These are phyloP conservation scores for Cryptus armator DNA, from an alignment of 2,888 invertebrate species.

Conservation along the genomic window DNA sequence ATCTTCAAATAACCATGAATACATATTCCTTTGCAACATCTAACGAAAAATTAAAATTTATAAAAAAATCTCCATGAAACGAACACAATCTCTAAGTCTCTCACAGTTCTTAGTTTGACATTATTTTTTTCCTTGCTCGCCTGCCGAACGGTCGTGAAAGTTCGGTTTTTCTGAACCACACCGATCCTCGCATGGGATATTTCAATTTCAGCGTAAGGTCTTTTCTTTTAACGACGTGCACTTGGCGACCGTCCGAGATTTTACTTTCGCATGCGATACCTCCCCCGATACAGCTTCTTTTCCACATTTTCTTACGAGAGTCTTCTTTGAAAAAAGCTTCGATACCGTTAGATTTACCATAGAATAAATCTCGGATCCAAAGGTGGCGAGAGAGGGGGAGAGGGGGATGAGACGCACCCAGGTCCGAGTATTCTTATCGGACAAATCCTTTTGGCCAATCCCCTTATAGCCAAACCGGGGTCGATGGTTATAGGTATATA, in stretches of 20 bases:
- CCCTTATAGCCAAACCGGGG: constrained; percentile 41
- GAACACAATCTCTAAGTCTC: background rate
- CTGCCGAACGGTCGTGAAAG: background rate
- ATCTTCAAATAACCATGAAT: background rate
- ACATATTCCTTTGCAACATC: background rate
- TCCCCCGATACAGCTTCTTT: background rate
- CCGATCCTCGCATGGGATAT: constrained; percentile 4
- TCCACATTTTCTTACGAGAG: constrained; percentile 8
- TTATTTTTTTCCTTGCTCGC: background rate
- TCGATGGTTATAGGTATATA: constrained; percentile 27
- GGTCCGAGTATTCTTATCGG: constrained; percentile 62
- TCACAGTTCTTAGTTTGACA: background rate
- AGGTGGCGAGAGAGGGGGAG: constrained; percentile 1
- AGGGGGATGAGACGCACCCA: constrained; percentile 17
- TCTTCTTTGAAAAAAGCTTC: constrained; percentile 1
- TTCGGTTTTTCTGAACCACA: background rate
- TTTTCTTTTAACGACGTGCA: constrained; percentile 23
- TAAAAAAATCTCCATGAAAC: no score
- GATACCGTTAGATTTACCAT: constrained; percentile 23
- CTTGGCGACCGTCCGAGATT: constrained; percentile 1
- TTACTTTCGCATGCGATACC: background rate
- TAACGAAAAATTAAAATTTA: no score
- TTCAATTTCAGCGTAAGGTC: constrained; percentile 21
- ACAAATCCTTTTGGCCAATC: constrained; percentile 71
- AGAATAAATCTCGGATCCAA: constrained; percentile 37